Evolutionary conservation across 2,113 vertebrate species (phyloP).

Genomic region (Anguilla rostrata): DNA sequence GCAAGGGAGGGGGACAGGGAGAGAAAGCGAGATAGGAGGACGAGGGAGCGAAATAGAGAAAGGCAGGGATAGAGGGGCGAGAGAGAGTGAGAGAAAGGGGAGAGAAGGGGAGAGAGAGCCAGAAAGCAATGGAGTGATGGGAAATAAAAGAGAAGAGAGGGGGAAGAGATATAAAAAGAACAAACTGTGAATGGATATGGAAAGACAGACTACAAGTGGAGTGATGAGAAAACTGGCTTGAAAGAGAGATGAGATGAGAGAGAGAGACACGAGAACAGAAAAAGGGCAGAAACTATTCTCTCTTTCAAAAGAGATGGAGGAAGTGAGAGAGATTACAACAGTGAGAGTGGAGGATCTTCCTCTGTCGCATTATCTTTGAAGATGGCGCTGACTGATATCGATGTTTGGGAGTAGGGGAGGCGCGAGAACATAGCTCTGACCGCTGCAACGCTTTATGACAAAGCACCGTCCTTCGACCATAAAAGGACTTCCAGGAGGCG

Average conservation of each 20-base stretch:
- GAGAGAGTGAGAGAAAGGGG: not conserved
- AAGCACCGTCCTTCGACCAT: not conserved
- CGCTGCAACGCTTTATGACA: not conserved
- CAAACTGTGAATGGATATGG: not conserved
- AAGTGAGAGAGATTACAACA: slow-evolving; percentile 14
- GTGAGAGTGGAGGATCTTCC: not conserved
- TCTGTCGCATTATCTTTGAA: not conserved
- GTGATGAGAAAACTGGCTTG: not conserved
- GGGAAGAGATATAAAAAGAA: slow-evolving; percentile 4
- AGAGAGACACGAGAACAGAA: slow-evolving; percentile 36
- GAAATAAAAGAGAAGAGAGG: not conserved
- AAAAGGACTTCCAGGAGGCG: not conserved
- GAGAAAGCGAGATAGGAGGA: not conserved
- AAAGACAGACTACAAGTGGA: not conserved
- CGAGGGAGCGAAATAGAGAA: slow-evolving; percentile 3
- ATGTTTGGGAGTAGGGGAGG: not conserved
- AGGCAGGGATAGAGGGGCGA: not conserved
- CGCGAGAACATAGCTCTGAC: slow-evolving; percentile 30
- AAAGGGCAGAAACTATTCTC: slow-evolving; percentile 27
- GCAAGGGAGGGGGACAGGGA: slow-evolving; percentile 39
- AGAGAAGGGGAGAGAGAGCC: not conserved
- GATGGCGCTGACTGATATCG: slow-evolving; percentile 3
- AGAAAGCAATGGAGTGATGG: not conserved
- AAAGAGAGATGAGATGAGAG: slow-evolving; percentile 27
- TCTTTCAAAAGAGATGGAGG: slow-evolving; percentile 5